Percentiles rank a stretch among this genome's conserved stretches.
Evolutionary conservation across 2,888 invertebrate genomes (phyloP).

Genomic region (Lepas anatifera): DNA sequence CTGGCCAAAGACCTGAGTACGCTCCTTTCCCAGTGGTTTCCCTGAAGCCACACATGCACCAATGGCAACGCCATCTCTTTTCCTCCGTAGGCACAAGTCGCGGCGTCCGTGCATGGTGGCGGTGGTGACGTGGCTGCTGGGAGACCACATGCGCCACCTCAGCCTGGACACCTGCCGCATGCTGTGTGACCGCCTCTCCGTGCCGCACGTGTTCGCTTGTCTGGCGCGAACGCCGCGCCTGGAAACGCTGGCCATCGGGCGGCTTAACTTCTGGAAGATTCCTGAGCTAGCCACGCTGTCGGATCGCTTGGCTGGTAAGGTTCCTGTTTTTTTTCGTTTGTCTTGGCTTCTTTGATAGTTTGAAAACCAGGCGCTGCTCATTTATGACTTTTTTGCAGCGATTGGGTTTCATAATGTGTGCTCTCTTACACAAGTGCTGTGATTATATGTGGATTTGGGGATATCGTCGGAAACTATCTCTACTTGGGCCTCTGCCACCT

Average conservation of each 20-base stretch:
- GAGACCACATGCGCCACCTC: not conserved
- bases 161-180: conserved; percentile 1
- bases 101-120: not conserved
- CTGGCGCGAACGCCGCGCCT: conserved; percentile 17
- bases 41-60: no score
- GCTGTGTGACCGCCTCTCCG: not conserved
- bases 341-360: no score
- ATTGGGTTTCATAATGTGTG: no score
- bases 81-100: not conserved
- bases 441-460: no score
- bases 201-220: conserved; percentile 16
- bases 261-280: conserved; percentile 21
- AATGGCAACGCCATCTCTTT: no score
- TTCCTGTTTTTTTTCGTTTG: no score
- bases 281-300: conserved; percentile 8
- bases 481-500: no score
- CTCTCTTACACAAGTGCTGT: no score
- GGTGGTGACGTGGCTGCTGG: not conserved
- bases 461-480: no score
- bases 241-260: conserved; percentile 19
- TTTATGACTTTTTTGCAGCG: no score
- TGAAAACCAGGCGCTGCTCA: no score
- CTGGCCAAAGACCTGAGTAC: no score
- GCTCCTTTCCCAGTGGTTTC: not conserved
- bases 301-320: conserved; percentile 16